phyloP scores from a whole-genome alignment of 2,888 invertebrate genomes.

The Sminthurinus aureus region DNA sequence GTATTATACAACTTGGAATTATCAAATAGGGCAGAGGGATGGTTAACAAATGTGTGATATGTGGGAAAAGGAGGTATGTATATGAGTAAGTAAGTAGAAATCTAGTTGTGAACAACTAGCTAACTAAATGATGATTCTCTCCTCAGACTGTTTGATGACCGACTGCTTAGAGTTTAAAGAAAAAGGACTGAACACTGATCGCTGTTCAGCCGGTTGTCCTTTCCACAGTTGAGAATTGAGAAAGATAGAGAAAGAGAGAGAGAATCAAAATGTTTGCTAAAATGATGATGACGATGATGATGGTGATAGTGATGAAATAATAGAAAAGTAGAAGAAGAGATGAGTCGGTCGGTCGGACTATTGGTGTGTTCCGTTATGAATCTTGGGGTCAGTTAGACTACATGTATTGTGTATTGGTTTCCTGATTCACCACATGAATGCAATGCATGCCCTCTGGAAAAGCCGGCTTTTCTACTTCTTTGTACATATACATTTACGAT shows the following conservation, averaged over 20 bases:
- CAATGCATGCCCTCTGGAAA: constrained; percentile 59
- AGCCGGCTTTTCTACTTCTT: constrained; percentile 59
- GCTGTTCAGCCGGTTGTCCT: background rate
- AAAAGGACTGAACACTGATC: background rate
- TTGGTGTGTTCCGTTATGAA: constrained; percentile 52
- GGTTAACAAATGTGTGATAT: background rate
- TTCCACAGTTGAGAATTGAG: background rate
- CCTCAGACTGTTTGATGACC: background rate
- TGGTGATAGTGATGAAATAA: background rate
- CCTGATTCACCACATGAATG: constrained; percentile 40
- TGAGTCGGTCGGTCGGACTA: constrained; percentile 16
- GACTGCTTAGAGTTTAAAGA: background rate
- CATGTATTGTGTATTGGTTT: constrained; percentile 34
- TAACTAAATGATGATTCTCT: background rate
- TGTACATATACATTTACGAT: background rate
- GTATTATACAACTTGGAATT: background rate
- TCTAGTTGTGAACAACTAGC: background rate
- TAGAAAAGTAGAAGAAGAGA: constrained; percentile 5
- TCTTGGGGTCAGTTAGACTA: constrained; percentile 58
- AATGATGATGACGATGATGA: constrained; percentile 4
- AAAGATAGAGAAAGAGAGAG: background rate
- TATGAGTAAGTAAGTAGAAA: background rate
- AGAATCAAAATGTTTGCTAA: background rate
- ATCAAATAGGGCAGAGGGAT: background rate
- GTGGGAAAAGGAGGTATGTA: background rate